Conservation (phyloP, 2,797 vertebrate species). For the Ictinia mississippiensis region DNA sequence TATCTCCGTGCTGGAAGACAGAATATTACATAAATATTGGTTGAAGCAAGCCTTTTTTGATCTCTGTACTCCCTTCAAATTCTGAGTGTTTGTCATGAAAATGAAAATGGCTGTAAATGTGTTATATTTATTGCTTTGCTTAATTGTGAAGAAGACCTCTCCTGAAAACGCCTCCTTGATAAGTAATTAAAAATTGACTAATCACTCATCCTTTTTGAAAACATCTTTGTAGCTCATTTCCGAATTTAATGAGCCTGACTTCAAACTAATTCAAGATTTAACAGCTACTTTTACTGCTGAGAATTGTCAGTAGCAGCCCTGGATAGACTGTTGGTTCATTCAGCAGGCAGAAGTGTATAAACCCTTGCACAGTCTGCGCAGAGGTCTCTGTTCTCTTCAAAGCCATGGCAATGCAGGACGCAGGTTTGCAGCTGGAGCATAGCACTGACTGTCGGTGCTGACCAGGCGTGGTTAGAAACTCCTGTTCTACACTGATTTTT, state of each 20-base stretch:
- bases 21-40: background rate
- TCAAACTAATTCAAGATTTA: constrained; percentile 1
- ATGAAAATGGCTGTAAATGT: background rate
- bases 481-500: background rate
- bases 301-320: background rate
- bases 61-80: background rate
- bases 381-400: background rate
- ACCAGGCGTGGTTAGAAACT: background rate
- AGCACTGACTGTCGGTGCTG: background rate
- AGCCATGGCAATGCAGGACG: accelerated
- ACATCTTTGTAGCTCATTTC: constrained; percentile 7
- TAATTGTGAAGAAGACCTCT: background rate
- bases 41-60: background rate
- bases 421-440: background rate
- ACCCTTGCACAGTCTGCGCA: background rate
- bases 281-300: background rate
- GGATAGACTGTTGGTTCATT: background rate
- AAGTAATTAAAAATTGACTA: constrained; percentile 40
- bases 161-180: background rate
- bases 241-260: background rate
- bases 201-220: background rate
- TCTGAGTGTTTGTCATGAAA: background rate
- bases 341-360: background rate
- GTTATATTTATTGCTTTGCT: background rate
- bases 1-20: background rate